Evolutionary conservation across 2,113 vertebrate species (phyloP), one percentile per base, ranked within the genome.

Genomic region (Trematocara macrostoma): DNA sequence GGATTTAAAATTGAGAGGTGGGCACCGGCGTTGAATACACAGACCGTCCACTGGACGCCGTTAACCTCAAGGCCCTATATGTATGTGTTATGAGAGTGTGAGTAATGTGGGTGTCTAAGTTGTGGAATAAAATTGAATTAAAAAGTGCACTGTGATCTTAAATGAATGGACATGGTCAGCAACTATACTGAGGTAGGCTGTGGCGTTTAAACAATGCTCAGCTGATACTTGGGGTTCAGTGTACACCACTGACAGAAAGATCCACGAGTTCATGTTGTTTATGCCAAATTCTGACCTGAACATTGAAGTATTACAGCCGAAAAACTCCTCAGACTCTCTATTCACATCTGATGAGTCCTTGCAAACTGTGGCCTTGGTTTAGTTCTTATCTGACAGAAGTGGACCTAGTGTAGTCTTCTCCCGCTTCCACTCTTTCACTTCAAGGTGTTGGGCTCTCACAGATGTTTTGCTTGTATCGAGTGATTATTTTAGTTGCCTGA

Each of bases 241-340:
- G 20, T 6, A 20, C 20, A 5, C 40, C 40, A 3, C 0, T 26
- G 20, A 2, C 7, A 26, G 18, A 14, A 67, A 12, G 11, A 35
- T 23, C n/a, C 61, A 23, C 0, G 35, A 20, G 38, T 69, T 69
- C 7, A 0, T 71, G 38, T 2, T 4, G 20, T 16, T 71, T 71
- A 45, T 26, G 7, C 20, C 20, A 71, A 26, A 71, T 45, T 47
- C 14, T 29, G 40, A 74, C 5, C 40, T 10, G 42, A 47, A 16
- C 40, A 3, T 74, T 15, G 2, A 16, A 71, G 12, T 10, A 0
- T 71, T 45, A 6, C 67, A 71, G 20, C 40, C 0, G 0, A 71
- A 45, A 47, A 16, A 29, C 42, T 11, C 38, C 4, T 45, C 67
- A 4, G 5, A 71, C 20, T 71, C 12, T 45, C 8, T 2, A 6